Base-by-base conservation (phyloP, 2,888 invertebrate species). In the Cistogaster globosa region DNA sequence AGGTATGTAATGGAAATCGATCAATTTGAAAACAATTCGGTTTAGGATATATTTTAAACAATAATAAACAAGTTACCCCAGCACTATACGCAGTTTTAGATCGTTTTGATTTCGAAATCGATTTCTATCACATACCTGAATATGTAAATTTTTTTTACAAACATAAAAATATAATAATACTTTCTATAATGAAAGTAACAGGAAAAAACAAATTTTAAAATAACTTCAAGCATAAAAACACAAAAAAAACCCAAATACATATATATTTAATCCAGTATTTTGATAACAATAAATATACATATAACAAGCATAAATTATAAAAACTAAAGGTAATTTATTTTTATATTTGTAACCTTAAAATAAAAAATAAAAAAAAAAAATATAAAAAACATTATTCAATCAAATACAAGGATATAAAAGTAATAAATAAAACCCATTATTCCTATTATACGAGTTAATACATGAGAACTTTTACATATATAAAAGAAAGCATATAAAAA, bases 381-480 rank as follows among this genome's bases (percentile, higher is more conserved):
- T 12, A 42, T 7, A 51, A 3, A 68, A 72, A 42, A 48, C 12
- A 60, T 63, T 32, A 69, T 63, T 42, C 75, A 84, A 79, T 72
- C 72, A 85, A 65, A 76, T 69, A 55, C 38, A 38, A 53, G 45
- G 74, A 75, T 16, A 45, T 72, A 65, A 48, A 86, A 75, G 72
- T 67, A 65, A 75, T 11, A 83, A 55, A 68, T 72, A 62, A 68
- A 75, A 55, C 71, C 80, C 84, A 76, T 65, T 68, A 76, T 80
- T 84, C 80, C 84, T 80, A 80, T 68, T 84, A 68, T 77, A 80
- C 75, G 79, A 75, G 45, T 84, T 69, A 65, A 71, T 58, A 75
- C 81, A 84, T 78, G 32, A 32, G 88, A 87, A 88, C 85, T 79
- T 42, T 7, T 88, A 88, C 86, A 88, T 88, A 84, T 22, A 48